Percentiles rank a stretch among this genome's conserved stretches.
These are phyloP conservation scores for Rosalia funebris DNA, from an alignment of 2,888 invertebrate genomes.

Conservation along the genomic window DNA sequence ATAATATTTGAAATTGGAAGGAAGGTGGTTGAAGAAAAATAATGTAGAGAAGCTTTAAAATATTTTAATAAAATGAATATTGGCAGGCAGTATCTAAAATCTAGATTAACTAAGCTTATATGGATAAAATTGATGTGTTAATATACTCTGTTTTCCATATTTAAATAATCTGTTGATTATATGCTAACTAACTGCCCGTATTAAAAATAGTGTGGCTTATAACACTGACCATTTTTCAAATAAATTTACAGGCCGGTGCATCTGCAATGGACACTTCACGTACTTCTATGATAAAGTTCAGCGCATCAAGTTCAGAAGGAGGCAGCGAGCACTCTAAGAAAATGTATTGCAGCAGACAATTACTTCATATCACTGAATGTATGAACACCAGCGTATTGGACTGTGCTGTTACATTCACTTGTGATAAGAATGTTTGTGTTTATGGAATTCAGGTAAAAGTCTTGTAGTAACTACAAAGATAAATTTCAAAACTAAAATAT, in stretches of 20 bases:
- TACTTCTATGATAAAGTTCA: slow-evolving; percentile 58
- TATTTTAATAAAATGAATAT: too few relatives aligned
- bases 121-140: too few relatives aligned
- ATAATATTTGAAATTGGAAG: too few relatives aligned
- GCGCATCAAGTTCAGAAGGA: slow-evolving; percentile 46
- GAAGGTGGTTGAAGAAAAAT: too few relatives aligned
- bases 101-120: too few relatives aligned
- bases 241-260: slow-evolving; percentile 49
- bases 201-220: too few relatives aligned
- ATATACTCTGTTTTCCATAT: too few relatives aligned
- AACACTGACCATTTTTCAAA: too few relatives aligned
- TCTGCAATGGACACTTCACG: slow-evolving; percentile 58
- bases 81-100: too few relatives aligned
- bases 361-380: slow-evolving; percentile 76
- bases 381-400: slow-evolving; percentile 80
- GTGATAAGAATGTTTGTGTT: slow-evolving; percentile 82
- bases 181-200: too few relatives aligned
- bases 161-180: too few relatives aligned
- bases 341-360: slow-evolving; percentile 76
- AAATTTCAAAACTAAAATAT: not conserved
- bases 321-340: slow-evolving; percentile 62
- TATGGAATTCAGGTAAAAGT: slow-evolving; percentile 72
- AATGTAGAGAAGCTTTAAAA: too few relatives aligned
- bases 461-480: not conserved
- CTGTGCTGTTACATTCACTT: slow-evolving; percentile 82